A percentile compares a stretch with the other conserved stretches of the same genome.
Conservation (phyloP, 2,113 vertebrate genomes). For the Syngnathus scovelli region DNA sequence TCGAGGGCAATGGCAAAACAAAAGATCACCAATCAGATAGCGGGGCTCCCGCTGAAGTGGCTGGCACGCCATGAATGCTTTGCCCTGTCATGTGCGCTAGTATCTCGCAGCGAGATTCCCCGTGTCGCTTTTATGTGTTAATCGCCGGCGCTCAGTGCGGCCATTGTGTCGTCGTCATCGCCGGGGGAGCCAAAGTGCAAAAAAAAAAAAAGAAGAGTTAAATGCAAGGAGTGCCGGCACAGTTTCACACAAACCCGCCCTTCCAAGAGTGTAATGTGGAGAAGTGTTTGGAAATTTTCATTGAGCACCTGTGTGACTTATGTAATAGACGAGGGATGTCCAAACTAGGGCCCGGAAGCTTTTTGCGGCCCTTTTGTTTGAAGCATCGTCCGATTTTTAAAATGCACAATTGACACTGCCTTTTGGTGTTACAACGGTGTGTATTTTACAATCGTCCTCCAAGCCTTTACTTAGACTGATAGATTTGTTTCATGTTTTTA, state of each 20-base stretch:
- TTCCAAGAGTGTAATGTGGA: conserved; percentile 54
- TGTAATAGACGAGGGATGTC: not conserved
- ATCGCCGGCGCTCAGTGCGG: conserved; percentile 65
- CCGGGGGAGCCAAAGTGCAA: conserved; percentile 52
- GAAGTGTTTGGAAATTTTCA: conserved; percentile 22
- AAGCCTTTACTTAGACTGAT: too few relatives aligned
- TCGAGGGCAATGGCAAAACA: conserved; percentile 60
- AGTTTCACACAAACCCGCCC: conserved; percentile 63
- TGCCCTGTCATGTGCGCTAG: conserved; percentile 59
- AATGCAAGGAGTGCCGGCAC: conserved; percentile 62
- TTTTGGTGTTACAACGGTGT: too few relatives aligned
- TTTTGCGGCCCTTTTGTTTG: not conserved
- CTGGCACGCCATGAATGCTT: conserved; percentile 64
- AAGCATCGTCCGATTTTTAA: not conserved
- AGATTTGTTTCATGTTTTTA: too few relatives aligned
- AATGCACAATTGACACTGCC: not conserved
- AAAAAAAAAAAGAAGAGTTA: conserved; percentile 35
- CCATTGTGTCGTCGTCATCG: conserved; percentile 61
- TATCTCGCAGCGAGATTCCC: conserved; percentile 66
- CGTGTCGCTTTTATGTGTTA: conserved; percentile 69
- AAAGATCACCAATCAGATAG: conserved; percentile 74
- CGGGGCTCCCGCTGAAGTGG: conserved; percentile 55
- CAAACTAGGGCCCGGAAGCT: not conserved
- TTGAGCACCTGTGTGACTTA: conserved; percentile 19
- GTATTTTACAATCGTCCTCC: too few relatives aligned